These are phyloP conservation scores for Sarcophilus harrisii DNA, from an alignment of 2,797 vertebrate species.

Conservation along the genomic window DNA sequence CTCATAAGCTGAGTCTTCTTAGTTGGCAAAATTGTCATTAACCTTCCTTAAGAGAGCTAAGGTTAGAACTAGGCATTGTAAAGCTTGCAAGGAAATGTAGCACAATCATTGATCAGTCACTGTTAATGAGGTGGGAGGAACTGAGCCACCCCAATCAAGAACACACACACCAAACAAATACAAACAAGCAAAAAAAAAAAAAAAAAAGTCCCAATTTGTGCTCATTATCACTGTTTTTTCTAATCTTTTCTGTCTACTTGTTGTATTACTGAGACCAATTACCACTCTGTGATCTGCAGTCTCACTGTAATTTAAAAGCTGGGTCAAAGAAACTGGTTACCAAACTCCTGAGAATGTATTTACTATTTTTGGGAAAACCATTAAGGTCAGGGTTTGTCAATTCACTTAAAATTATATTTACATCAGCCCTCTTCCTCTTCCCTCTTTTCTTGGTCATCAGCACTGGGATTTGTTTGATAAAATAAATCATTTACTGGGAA, in stretches of 20 bases:
- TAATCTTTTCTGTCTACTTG: conserved; percentile 30
- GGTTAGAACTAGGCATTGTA: conserved; percentile 1
- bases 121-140: conserved; percentile 14
- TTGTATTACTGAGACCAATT: background rate
- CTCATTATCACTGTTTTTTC: background rate
- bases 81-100: background rate
- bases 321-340: background rate
- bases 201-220: conserved; percentile 19
- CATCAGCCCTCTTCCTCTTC: background rate
- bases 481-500: conserved; percentile 34
- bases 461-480: conserved; percentile 34
- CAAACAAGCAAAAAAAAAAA: background rate
- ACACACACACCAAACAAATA: background rate
- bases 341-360: background rate
- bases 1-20: conserved; percentile 14
- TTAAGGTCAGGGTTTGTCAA: background rate
- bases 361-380: background rate
- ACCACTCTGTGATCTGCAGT: background rate
- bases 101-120: background rate
- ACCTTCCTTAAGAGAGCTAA: conserved; percentile 14
- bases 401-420: background rate
- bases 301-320: background rate
- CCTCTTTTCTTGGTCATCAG: background rate
- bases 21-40: conserved; percentile 54
- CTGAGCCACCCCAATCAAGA: background rate